phyloP scores from a whole-genome alignment of 2,797 vertebrate species.

The Falco columbarius region DNA sequence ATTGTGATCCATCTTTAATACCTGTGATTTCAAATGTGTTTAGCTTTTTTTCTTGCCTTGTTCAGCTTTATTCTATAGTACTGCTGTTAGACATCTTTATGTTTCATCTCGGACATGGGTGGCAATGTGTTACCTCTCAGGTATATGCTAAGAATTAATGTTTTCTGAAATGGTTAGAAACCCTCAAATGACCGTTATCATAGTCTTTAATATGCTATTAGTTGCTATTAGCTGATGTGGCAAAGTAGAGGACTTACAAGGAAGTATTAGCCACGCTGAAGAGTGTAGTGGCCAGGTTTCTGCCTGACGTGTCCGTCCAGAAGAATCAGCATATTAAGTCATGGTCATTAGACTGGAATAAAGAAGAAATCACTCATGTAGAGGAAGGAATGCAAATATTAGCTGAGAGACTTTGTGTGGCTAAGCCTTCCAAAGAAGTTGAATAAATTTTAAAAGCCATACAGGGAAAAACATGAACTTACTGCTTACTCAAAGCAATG shows the following conservation, averaged over 20 bases:
- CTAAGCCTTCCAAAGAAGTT: background rate
- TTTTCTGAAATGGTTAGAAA: background rate
- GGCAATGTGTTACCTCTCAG: background rate
- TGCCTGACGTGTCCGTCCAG: background rate
- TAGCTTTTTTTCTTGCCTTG: background rate
- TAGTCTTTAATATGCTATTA: background rate
- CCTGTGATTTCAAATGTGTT: background rate
- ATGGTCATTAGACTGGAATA: background rate
- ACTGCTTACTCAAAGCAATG: background rate
- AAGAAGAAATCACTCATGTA: background rate
- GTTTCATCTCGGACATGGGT: background rate
- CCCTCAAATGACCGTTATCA: background rate
- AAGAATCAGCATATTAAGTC: background rate
- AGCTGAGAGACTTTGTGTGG: background rate
- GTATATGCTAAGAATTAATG: background rate
- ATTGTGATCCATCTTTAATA: background rate
- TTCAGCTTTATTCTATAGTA: background rate
- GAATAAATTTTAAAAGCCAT: background rate
- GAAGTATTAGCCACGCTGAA: background rate
- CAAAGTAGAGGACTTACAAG: background rate
- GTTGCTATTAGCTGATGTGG: background rate
- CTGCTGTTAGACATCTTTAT: background rate
- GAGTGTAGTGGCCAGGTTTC: background rate
- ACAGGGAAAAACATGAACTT: background rate
- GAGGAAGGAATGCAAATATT: constrained; percentile 8